A percentile compares a stretch with the other conserved stretches of the same genome.
These are phyloP conservation scores for Yponomeuta sedellus DNA, from an alignment of 2,888 invertebrate genomes.

Conservation along the genomic window DNA sequence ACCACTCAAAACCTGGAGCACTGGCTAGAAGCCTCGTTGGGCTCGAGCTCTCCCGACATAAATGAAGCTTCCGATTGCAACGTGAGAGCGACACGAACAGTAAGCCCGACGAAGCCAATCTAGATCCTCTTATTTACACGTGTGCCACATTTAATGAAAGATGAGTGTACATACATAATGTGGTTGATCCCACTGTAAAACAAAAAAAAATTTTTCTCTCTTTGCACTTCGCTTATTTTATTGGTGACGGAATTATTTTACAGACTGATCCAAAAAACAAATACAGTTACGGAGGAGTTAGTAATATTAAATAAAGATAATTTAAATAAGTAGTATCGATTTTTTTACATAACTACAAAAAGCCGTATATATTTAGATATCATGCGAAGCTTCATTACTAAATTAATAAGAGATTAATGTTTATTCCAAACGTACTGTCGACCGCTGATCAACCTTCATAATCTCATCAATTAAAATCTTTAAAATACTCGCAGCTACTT, in stretches of 20 bases:
- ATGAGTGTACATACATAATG: background rate
- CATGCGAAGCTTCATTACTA: slow-evolving; percentile 6
- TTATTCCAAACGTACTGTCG: background rate
- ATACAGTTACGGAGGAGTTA: background rate
- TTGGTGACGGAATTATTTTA: background rate
- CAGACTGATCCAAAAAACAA: slow-evolving; percentile 31
- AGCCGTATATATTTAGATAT: background rate
- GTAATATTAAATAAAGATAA: background rate
- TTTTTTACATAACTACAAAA: background rate
- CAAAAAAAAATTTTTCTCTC: background rate
- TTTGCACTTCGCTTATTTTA: background rate
- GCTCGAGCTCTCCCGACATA: background rate
- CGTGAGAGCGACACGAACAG: background rate
- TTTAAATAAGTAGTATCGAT: background rate
- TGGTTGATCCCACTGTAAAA: background rate
- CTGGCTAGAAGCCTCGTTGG: background rate
- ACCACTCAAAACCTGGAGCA: background rate
- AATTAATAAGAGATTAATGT: background rate
- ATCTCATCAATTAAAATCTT: no score
- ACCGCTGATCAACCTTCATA: no score
- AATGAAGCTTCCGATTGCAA: background rate
- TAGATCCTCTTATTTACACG: background rate
- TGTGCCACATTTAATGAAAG: background rate
- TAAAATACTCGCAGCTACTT: no score
- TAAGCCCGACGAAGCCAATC: background rate